Conservation (phyloP, 1,140 invertebrate genomes). For the Scylla paramamosain region DNA sequence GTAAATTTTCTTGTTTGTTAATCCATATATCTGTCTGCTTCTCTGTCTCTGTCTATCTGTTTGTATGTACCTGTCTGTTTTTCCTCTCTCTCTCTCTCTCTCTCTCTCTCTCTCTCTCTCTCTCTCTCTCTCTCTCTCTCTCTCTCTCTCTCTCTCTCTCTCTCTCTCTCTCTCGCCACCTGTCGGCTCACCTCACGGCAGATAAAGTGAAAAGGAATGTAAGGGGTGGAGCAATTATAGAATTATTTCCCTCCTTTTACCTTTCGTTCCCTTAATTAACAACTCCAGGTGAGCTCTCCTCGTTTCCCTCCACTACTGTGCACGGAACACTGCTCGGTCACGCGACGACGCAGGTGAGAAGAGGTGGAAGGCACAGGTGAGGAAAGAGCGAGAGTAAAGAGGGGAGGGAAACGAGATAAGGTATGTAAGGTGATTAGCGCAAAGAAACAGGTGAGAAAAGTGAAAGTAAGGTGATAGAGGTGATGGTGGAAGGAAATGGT, state of each 20-base stretch:
- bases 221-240: neutral
- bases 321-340: neutral
- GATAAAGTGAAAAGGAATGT: neutral
- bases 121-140: conserved; percentile 44
- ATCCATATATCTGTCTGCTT: too few relatives aligned
- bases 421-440: too few relatives aligned
- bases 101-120: conserved; percentile 34
- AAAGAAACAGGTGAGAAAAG: too few relatives aligned
- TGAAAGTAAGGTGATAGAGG: too few relatives aligned
- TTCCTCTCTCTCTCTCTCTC: conserved; percentile 38
- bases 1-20: too few relatives aligned
- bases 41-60: too few relatives aligned
- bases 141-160: conserved; percentile 25
- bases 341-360: neutral
- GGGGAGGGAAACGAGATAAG: too few relatives aligned
- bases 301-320: neutral
- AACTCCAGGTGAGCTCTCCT: neutral
- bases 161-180: neutral
- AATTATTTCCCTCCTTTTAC: conserved; percentile 10
- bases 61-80: too few relatives aligned
- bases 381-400: neutral
- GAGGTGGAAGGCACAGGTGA: neutral
- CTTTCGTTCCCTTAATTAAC: conserved; percentile 13
- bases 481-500: too few relatives aligned
- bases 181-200: neutral